These are phyloP conservation scores for Phrynosoma blainvillii DNA, from an alignment of 2,113 vertebrate species.

Conservation along the genomic window DNA sequence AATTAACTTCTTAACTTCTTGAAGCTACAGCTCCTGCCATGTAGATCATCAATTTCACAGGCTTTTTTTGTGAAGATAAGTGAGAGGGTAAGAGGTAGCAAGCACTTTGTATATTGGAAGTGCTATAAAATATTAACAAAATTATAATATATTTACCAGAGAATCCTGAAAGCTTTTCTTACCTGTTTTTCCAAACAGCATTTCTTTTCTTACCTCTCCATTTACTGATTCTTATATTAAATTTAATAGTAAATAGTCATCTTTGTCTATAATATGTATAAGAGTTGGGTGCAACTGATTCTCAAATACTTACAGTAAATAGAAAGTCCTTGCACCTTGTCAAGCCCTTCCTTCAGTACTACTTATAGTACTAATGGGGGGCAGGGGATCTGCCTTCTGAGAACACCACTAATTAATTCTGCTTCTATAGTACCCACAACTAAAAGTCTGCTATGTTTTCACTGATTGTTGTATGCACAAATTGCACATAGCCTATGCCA, in stretches of 20 bases:
- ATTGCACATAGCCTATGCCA: slow-evolving; percentile 18
- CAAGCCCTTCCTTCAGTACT: neutral
- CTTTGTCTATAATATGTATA: neutral
- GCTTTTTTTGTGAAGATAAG: neutral
- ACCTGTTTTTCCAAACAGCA: neutral
- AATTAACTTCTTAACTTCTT: neutral
- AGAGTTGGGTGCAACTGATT: neutral
- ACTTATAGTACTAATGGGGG: neutral
- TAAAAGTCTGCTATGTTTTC: neutral
- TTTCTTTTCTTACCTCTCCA: neutral
- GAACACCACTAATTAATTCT: neutral
- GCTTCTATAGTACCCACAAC: too few relatives aligned
- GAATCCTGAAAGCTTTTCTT: neutral
- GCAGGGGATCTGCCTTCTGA: slow-evolving; percentile 5
- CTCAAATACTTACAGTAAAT: neutral
- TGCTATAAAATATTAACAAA: neutral
- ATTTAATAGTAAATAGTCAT: neutral
- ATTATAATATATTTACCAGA: neutral
- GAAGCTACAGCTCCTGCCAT: neutral
- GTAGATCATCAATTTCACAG: neutral
- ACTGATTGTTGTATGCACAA: neutral
- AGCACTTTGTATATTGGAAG: neutral
- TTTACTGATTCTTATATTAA: neutral
- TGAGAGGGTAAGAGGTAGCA: neutral
- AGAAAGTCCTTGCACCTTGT: neutral